Percentiles rank a stretch among this genome's conserved stretches.
Conservation (phyloP, 2,113 vertebrate species). For the Misgurnus anguillicaudatus region DNA sequence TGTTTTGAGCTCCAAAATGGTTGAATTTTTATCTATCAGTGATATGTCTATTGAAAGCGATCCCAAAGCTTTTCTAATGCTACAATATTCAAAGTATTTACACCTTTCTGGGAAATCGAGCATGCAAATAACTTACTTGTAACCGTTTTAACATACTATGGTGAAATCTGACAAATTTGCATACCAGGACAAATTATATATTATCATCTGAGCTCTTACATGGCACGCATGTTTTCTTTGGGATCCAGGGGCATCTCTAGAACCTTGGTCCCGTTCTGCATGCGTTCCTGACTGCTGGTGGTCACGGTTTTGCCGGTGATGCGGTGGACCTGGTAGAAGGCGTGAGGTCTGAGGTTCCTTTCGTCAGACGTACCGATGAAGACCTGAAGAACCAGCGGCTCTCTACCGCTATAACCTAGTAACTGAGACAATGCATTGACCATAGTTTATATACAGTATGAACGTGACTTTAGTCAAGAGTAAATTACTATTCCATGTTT, state of each 20-base stretch:
- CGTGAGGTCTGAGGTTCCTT: constrained; percentile 89
- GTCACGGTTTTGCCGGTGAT: constrained; percentile 95
- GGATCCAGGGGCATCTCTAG: constrained; percentile 91
- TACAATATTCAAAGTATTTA: too few relatives aligned
- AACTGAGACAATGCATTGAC: constrained; percentile 73
- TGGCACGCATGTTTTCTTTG: constrained; percentile 92
- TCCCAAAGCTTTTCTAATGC: too few relatives aligned
- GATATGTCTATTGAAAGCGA: too few relatives aligned
- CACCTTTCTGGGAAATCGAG: too few relatives aligned
- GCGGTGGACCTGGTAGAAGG: constrained; percentile 97
- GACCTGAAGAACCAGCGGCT: constrained; percentile 88
- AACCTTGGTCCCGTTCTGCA: constrained; percentile 87
- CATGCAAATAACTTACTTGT: too few relatives aligned
- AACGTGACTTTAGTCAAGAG: neutral
- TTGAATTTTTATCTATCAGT: too few relatives aligned
- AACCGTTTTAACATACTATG: too few relatives aligned
- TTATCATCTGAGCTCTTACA: constrained; percentile 72
- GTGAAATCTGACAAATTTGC: too few relatives aligned
- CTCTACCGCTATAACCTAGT: constrained; percentile 86
- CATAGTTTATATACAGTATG: constrained; percentile 23
- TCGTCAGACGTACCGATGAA: constrained; percentile 97
- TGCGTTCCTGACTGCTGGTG: constrained; percentile 90
- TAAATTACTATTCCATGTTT: too few relatives aligned
- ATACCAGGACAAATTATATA: too few relatives aligned
- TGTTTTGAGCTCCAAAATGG: too few relatives aligned